A percentile compares a stretch with the other conserved stretches of the same genome.
These are phyloP conservation scores for Gallirallus australis DNA, from an alignment of 2,797 vertebrate genomes.

Conservation along the genomic window DNA sequence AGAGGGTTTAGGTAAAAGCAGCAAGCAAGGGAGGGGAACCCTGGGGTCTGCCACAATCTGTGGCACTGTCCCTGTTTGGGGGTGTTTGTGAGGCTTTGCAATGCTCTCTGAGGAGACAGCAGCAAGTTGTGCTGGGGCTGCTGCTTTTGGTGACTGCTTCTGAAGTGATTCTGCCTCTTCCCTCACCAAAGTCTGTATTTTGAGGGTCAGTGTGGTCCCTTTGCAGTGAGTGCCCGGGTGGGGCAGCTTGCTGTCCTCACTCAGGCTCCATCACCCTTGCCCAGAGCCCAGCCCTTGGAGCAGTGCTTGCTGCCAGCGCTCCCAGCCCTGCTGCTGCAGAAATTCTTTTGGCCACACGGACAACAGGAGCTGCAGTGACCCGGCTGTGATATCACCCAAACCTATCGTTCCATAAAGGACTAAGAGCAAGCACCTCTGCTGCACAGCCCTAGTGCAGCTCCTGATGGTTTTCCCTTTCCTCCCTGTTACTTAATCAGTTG, in stretches of 20 bases:
- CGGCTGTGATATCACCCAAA: neutral
- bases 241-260: neutral
- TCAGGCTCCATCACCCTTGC: neutral
- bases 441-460: neutral
- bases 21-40: neutral
- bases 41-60: neutral
- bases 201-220: accelerated
- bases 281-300: neutral
- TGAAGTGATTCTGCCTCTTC: neutral
- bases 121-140: neutral
- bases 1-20: neutral
- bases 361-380: neutral
- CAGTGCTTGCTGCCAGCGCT: neutral
- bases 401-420: neutral
- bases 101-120: accelerated
- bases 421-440: neutral
- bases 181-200: neutral
- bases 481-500: neutral
- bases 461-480: neutral
- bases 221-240: neutral
- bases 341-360: neutral
- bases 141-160: neutral
- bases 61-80: accelerated
- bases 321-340: neutral
- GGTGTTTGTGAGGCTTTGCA: accelerated